Evolutionary conservation across 1,140 invertebrate species (phyloP).

Genomic region (Drosophila santomea): DNA sequence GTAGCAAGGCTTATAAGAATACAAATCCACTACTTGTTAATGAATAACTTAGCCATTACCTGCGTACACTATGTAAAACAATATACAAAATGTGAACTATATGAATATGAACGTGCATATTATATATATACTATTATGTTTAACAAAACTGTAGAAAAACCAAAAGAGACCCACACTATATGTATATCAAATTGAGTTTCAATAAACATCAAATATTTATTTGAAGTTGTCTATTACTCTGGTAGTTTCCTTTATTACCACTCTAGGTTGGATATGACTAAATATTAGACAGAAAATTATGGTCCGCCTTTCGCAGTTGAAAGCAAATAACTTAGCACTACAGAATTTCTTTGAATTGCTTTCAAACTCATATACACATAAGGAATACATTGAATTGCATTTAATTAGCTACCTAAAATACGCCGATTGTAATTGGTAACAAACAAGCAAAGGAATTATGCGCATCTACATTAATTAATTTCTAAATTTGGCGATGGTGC

Average conservation of each 20-base stretch:
- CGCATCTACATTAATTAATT: conserved; percentile 31
- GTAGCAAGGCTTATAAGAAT: conserved; percentile 60
- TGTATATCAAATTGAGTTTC: conserved; percentile 82
- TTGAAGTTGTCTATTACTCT: conserved; percentile 29
- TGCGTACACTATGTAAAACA: conserved; percentile 49
- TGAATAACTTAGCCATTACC: conserved; percentile 37
- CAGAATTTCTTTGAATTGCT: neutral
- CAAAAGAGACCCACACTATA: conserved; percentile 53
- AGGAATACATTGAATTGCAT: neutral
- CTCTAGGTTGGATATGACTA: neutral
- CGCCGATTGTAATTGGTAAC: neutral
- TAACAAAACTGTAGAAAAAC: conserved; percentile 61
- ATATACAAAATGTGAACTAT: conserved; percentile 64
- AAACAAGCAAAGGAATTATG: neutral
- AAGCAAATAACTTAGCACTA: neutral
- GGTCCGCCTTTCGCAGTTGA: neutral
- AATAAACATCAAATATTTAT: conserved; percentile 80
- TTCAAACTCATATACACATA: neutral
- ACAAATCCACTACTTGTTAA: conserved; percentile 65
- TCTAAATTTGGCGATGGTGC: conserved; percentile 51
- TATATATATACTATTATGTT: conserved; percentile 63
- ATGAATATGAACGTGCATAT: conserved; percentile 56
- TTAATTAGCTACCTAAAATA: neutral
- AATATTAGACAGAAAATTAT: no score
- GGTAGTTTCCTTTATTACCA: neutral